phyloP scores from a whole-genome alignment of 2,113 vertebrate genomes.

The Amia ocellicauda region DNA sequence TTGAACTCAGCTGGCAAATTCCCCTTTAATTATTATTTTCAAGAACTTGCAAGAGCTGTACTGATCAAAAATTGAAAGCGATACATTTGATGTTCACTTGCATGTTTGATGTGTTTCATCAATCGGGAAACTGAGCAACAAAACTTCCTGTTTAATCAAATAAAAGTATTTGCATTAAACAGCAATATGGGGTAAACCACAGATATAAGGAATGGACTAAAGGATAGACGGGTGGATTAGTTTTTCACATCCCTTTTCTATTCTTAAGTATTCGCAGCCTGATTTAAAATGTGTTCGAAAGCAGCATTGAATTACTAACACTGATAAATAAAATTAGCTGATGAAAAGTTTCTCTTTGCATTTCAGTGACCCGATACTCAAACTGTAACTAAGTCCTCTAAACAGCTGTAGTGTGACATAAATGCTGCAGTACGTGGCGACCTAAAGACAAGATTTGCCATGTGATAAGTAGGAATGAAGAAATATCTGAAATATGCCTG shows the following conservation, averaged over 20 bases:
- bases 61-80: too few relatives aligned
- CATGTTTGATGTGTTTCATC: too few relatives aligned
- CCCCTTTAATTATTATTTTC: too few relatives aligned
- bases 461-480: not conserved
- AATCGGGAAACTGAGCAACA: too few relatives aligned
- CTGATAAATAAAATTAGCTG: slow-evolving; percentile 18
- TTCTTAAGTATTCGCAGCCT: slow-evolving; percentile 21
- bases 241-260: slow-evolving; percentile 21
- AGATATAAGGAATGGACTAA: not conserved
- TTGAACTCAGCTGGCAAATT: too few relatives aligned
- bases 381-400: slow-evolving; percentile 3
- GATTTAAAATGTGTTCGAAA: slow-evolving; percentile 21
- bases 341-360: slow-evolving; percentile 13
- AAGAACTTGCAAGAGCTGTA: too few relatives aligned
- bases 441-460: not conserved
- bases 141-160: too few relatives aligned
- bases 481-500: too few relatives aligned
- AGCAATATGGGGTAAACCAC: slow-evolving; percentile 13
- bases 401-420: not conserved
- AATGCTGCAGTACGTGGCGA: not conserved
- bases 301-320: slow-evolving; percentile 22
- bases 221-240: not conserved
- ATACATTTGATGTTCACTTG: too few relatives aligned
- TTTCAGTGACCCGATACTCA: slow-evolving; percentile 13
- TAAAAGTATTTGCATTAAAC: too few relatives aligned